Conservation (phyloP, 2,888 invertebrate genomes). For the Autographa gamma region DNA sequence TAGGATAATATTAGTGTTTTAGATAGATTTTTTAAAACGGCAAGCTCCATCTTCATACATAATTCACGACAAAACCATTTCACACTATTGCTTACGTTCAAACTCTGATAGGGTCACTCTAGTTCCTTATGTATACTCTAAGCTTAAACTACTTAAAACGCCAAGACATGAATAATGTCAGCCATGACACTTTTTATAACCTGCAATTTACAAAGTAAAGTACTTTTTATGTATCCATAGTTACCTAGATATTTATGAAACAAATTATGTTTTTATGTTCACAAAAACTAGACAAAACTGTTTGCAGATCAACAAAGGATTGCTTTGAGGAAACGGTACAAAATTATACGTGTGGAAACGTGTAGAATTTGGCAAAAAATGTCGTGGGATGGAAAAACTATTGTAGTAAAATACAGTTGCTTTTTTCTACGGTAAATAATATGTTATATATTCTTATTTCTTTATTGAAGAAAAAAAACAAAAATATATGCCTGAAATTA, state of each 20-base stretch:
- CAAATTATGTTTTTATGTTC: conserved; percentile 27
- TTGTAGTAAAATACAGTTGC: neutral
- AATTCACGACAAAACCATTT: too few species aligned
- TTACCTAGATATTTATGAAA: conserved; percentile 35
- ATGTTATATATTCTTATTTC: too few species aligned
- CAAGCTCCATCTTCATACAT: too few species aligned
- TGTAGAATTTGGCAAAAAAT: neutral
- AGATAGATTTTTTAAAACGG: too few species aligned
- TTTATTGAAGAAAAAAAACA: neutral
- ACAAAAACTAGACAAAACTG: conserved; percentile 11
- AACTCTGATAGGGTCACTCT: too few species aligned
- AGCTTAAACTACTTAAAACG: too few species aligned
- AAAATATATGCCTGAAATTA: too few species aligned
- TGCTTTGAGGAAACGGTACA: conserved; percentile 1
- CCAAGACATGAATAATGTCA: neutral
- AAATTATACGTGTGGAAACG: neutral
- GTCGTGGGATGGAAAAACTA: neutral
- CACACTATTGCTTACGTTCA: too few species aligned
- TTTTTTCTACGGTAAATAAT: neutral
- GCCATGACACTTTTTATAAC: conserved; percentile 28
- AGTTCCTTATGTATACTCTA: too few species aligned
- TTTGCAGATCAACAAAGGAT: conserved; percentile 3
- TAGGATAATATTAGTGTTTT: too few species aligned
- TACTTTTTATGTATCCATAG: conserved; percentile 22
- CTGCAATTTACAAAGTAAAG: conserved; percentile 11